phyloP scores from a whole-genome alignment of 1,140 invertebrate species.

The Trichonephila clavata region DNA sequence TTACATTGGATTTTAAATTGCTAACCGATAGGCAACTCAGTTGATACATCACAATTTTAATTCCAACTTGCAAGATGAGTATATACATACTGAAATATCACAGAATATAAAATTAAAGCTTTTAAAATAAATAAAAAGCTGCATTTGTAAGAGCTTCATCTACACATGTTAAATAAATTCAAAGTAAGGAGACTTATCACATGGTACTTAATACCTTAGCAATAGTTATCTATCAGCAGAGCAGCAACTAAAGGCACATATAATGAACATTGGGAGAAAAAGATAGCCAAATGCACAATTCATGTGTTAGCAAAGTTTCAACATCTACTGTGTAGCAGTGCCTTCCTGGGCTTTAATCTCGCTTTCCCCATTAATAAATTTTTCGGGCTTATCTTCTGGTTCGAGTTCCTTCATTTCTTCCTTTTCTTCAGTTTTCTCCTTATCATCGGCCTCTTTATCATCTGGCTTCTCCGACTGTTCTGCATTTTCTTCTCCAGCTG shows the following conservation, averaged over 20 bases:
- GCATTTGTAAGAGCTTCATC: conserved; percentile 1
- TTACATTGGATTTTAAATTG: background rate
- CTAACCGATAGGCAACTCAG: background rate
- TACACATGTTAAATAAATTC: conserved; percentile 16
- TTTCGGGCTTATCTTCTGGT: conserved; percentile 76
- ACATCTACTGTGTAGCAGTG: conserved; percentile 57
- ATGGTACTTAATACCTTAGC: background rate
- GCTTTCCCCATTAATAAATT: conserved; percentile 52
- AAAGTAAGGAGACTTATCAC: background rate
- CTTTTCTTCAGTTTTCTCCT: conserved; percentile 41
- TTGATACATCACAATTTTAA: conserved; percentile 26
- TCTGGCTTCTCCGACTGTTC: conserved; percentile 74
- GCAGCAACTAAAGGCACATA: conserved; percentile 68
- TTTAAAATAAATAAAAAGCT: conserved; percentile 48
- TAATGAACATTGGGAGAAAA: conserved; percentile 11
- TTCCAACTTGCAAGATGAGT: conserved; percentile 51
- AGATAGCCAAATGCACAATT: conserved; percentile 53
- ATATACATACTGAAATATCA: conserved; percentile 66
- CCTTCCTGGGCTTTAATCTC: conserved; percentile 56
- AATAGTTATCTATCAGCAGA: conserved; percentile 49
- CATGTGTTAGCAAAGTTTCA: conserved; percentile 32
- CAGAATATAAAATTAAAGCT: conserved; percentile 64
- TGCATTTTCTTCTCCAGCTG: conserved; percentile 70
- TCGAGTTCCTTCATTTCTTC: conserved; percentile 73
- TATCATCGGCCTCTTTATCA: conserved; percentile 68